Evolutionary conservation across 2,797 vertebrate genomes (phyloP).

Genomic region (Channa striata): DNA sequence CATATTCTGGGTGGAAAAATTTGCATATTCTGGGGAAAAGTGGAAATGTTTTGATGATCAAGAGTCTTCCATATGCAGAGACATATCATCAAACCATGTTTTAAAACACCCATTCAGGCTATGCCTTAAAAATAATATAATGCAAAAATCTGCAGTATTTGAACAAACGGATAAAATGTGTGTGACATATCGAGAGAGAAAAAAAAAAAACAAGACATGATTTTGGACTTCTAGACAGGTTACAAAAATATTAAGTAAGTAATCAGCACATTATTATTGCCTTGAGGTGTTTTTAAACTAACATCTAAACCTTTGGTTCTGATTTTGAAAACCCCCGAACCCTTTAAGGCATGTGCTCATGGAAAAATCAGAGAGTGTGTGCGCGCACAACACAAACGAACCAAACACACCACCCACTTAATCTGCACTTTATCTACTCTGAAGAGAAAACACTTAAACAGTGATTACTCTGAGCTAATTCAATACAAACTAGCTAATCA

Average conservation of each 20-base stretch:
- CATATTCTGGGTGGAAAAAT: too few relatives aligned
- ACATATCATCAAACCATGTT: too few relatives aligned
- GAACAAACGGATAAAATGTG: too few relatives aligned
- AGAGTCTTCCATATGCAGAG: too few relatives aligned
- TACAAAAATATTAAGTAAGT: constrained; percentile 15
- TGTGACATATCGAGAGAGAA: too few relatives aligned
- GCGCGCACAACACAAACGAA: constrained; percentile 13
- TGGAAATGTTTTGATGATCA: too few relatives aligned
- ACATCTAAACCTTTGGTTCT: not conserved
- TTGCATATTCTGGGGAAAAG: too few relatives aligned
- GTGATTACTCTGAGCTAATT: constrained; percentile 58
- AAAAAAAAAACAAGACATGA: too few relatives aligned
- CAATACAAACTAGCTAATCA: constrained; percentile 56
- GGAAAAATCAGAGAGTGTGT: constrained; percentile 1
- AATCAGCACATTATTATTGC: not conserved
- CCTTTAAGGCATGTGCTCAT: not conserved
- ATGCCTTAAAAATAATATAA: too few relatives aligned
- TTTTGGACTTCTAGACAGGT: constrained; percentile 10
- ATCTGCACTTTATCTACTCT: constrained; percentile 49
- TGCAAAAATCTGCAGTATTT: too few relatives aligned
- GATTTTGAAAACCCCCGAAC: constrained; percentile 6
- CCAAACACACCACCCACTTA: constrained; percentile 21
- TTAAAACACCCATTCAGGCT: too few relatives aligned
- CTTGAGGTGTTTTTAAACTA: constrained; percentile 14
- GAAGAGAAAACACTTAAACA: constrained; percentile 59